Conservation (phyloP, 92 coral and sea anemone genomes). For the Epizoanthus rinbou region DNA sequence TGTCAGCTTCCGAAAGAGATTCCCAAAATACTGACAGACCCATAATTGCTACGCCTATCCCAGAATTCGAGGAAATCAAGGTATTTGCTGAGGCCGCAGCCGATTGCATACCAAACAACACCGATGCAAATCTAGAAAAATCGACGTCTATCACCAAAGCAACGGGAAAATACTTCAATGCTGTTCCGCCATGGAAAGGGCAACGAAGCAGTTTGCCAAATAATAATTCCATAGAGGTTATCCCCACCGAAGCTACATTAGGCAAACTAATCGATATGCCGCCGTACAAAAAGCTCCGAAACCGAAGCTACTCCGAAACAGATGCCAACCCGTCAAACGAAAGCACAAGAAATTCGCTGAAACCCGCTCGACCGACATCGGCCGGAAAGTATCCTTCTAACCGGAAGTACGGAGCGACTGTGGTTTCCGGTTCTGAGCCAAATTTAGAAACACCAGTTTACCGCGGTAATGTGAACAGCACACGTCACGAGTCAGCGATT, state of each 20-base stretch:
- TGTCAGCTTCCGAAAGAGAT: not conserved
- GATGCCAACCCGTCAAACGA: not conserved
- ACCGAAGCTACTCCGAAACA: not conserved
- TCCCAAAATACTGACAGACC: not conserved
- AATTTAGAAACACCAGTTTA: slow-evolving; percentile 1
- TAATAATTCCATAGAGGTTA: not conserved
- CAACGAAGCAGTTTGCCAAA: not conserved
- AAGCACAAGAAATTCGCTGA: not conserved
- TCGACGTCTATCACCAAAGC: not conserved
- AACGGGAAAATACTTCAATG: not conserved
- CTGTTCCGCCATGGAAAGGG: not conserved
- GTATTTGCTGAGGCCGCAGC: not conserved
- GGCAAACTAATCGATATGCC: not conserved
- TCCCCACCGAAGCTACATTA: not conserved
- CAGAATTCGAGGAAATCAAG: not conserved
- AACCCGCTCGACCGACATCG: not conserved
- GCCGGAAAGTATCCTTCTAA: not conserved
- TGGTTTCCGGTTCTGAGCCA: slow-evolving; percentile 17
- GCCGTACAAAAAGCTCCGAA: not conserved
- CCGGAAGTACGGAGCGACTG: not conserved
- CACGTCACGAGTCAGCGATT: slow-evolving; percentile 40
- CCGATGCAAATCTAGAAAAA: not conserved
- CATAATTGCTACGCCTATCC: not conserved
- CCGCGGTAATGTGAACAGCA: not conserved
- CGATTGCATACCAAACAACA: not conserved